Percentiles rank a stretch among this genome's conserved stretches.
Evolutionary conservation across 1,140 invertebrate species (phyloP).

Genomic region (Lasioglossum baleicum): DNA sequence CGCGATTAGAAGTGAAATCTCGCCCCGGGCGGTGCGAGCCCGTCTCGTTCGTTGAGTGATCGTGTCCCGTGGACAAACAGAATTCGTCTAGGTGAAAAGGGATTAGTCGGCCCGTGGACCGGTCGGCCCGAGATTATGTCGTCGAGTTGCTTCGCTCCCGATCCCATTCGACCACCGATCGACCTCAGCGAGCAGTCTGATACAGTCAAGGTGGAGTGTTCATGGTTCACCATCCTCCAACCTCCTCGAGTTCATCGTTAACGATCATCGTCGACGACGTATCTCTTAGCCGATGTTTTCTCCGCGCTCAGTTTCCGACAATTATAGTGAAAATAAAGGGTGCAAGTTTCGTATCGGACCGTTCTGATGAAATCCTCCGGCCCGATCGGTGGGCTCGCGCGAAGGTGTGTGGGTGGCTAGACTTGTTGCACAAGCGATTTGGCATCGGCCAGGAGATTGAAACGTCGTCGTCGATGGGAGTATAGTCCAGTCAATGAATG

Average conservation of each 20-base stretch:
- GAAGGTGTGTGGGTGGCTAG: constrained; percentile 43
- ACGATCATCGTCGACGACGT: not conserved
- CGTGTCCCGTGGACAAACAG: not conserved
- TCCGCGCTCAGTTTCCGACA: too few relatives aligned
- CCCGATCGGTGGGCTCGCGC: not conserved
- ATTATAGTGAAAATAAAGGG: not conserved
- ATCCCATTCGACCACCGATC: constrained; percentile 87
- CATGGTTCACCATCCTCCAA: not conserved
- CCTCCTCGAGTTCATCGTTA: not conserved
- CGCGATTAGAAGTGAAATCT: constrained; percentile 43
- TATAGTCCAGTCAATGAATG: too few relatives aligned
- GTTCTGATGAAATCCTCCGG: constrained; percentile 24
- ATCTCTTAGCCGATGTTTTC: too few relatives aligned
- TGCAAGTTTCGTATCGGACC: not conserved
- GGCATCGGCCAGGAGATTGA: constrained; percentile 23
- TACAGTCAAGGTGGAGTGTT: constrained; percentile 84
- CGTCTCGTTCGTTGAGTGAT: constrained; percentile 28
- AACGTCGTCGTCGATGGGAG: not conserved
- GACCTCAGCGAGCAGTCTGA: constrained; percentile 89
- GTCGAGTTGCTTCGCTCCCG: constrained; percentile 85
- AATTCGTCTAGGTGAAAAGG: constrained; percentile 11
- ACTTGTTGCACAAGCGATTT: constrained; percentile 53
- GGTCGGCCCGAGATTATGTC: constrained; percentile 70
- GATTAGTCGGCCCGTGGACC: constrained; percentile 29
- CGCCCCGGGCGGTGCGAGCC: constrained; percentile 49